A percentile compares a stretch with the other conserved stretches of the same genome.
These are phyloP conservation scores for Spicauda simplicius DNA, from an alignment of 2,888 invertebrate species.

Conservation along the genomic window DNA sequence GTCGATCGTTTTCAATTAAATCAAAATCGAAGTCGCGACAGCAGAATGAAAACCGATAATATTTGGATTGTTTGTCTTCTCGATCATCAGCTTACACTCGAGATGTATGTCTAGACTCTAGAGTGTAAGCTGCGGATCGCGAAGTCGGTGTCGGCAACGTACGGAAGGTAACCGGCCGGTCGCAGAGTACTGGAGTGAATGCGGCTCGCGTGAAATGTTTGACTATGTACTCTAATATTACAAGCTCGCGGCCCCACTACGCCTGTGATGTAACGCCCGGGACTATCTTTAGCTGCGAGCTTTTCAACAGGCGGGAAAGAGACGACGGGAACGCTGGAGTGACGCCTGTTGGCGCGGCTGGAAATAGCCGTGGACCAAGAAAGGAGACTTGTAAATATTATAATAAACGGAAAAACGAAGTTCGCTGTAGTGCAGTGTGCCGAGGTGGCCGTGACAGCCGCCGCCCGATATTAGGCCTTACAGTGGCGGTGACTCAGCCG, in stretches of 20 bases:
- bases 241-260: slow-evolving; percentile 80
- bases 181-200: slow-evolving; percentile 74
- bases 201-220: slow-evolving; percentile 80
- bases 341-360: slow-evolving; percentile 69
- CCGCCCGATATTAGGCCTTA: slow-evolving; percentile 60
- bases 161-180: slow-evolving; percentile 70
- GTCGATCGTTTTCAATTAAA: slow-evolving; percentile 33
- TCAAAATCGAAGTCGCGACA: slow-evolving; percentile 14
- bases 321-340: slow-evolving; percentile 69
- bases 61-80: slow-evolving; percentile 7
- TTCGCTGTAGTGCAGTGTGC: slow-evolving; percentile 83
- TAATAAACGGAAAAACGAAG: slow-evolving; percentile 80
- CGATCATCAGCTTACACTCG: slow-evolving; percentile 34
- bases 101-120: slow-evolving; percentile 39
- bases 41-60: slow-evolving; percentile 35
- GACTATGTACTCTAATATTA: slow-evolving; percentile 84
- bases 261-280: slow-evolving; percentile 79
- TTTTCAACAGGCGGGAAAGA: slow-evolving; percentile 60
- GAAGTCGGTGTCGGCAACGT: slow-evolving; percentile 54
- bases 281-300: slow-evolving; percentile 76
- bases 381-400: slow-evolving; percentile 86
- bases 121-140: slow-evolving; percentile 52
- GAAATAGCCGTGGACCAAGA: slow-evolving; percentile 86
- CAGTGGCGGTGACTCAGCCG: slow-evolving; percentile 40
- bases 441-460: slow-evolving; percentile 71